Base-by-base conservation (phyloP, 2,797 vertebrate genomes). In the Phoxinus dragarum region DNA sequence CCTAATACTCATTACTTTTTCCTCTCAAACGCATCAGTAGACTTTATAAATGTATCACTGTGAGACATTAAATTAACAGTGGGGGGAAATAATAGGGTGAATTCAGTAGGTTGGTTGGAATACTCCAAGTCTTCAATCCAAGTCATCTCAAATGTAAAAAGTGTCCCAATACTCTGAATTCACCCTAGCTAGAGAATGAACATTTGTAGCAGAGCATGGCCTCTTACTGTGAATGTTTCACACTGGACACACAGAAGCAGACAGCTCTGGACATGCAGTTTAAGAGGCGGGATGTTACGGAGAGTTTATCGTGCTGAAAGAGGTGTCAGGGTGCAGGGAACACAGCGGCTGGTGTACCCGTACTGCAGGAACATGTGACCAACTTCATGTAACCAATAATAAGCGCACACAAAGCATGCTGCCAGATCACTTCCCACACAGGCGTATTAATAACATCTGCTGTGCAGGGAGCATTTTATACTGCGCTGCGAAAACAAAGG, bases 401-500 rank as follows among this genome's bases (percentile, higher is more conserved):
- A 40, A 84, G 80, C 16, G 66, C 54, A 64, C 40, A 73, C 84
- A 80, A 79, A 73, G 82, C 68, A 78, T 52, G 56, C 54, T 81
- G 84, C 67, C 80, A 86, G 80, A 87, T 83, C 86, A 89, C 86
- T 81, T 80, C 86, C 88, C 69, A 87, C 84, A 23, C 80, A 74
- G 76, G 76, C 66, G 40, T 81, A 87, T 83, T 85, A 89, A 85
- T 83, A 85, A 71, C 34, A 56, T 49, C 52, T 64, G 77, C 42
- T 81, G 47, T 81, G 66, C 66, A 54, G 14, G n/a, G 44, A 71
- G 21, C 66, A 17, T 67, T n/a, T 69, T 69, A 12, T 79, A 14
- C n/a, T 2, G 14, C 0, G 5, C 64, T 36, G 44, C 11, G 52
- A 52, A 68, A 67, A 75, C 14, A 76, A 84, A 84, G 17, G 34